phyloP scores from a whole-genome alignment of 2,888 invertebrate genomes.

The Meliscaeva auricollis region DNA sequence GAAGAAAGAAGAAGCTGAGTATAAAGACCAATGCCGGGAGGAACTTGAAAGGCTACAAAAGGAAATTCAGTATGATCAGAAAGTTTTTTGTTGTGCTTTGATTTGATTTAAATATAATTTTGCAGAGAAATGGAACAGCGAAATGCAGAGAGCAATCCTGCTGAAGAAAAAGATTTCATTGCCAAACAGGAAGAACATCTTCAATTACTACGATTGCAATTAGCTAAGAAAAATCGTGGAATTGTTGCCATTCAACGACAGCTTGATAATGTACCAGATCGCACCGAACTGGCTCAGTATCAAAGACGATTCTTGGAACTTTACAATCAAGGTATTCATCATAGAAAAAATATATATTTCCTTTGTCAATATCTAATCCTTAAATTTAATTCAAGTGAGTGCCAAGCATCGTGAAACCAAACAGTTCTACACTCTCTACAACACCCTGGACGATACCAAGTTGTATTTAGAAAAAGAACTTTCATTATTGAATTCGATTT shows the following conservation, averaged over 20 bases:
- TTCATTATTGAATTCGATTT: conserved; percentile 93
- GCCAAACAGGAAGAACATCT: conserved; percentile 88
- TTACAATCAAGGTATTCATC: conserved; percentile 92
- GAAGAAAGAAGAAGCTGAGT: conserved; percentile 89
- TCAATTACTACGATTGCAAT: conserved; percentile 87
- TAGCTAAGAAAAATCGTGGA: conserved; percentile 92
- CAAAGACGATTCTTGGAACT: conserved; percentile 97
- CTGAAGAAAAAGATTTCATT: conserved; percentile 86
- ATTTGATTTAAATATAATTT: not conserved
- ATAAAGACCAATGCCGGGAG: conserved; percentile 89
- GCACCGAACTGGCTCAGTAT: conserved; percentile 97
- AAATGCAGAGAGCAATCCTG: conserved; percentile 84
- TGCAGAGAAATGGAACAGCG: conserved; percentile 84
- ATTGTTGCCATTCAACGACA: conserved; percentile 93
- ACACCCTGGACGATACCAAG: conserved; percentile 97
- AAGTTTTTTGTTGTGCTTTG: not conserved
- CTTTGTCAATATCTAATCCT: not conserved
- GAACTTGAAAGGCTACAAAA: conserved; percentile 85
- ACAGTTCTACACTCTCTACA: conserved; percentile 98
- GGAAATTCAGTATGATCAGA: conserved; percentile 81
- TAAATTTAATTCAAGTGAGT: conserved; percentile 87
- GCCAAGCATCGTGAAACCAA: conserved; percentile 98
- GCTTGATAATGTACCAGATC: conserved; percentile 96
- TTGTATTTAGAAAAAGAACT: conserved; percentile 96
- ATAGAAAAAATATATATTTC: not conserved